These are phyloP conservation scores for Campoletis sonorensis DNA, from an alignment of 1,140 invertebrate species.

Conservation along the genomic window DNA sequence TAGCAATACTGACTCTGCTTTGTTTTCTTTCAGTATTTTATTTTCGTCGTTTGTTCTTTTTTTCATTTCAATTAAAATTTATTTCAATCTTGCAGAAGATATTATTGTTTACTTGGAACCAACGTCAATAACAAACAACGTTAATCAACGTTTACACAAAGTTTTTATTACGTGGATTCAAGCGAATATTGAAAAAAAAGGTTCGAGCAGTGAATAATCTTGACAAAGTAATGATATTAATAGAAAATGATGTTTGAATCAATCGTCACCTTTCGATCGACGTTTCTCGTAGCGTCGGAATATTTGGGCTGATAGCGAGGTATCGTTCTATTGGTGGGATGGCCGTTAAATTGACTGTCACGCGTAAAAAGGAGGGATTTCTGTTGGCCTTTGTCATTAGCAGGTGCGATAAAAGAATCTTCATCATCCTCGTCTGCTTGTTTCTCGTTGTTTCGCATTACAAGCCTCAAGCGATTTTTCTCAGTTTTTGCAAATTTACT, in stretches of 20 bases:
- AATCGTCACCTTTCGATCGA: slow-evolving; percentile 32
- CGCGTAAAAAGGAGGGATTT: background rate
- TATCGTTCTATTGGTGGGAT: slow-evolving; percentile 22
- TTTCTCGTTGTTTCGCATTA: slow-evolving; percentile 57
- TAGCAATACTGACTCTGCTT: slow-evolving; percentile 11
- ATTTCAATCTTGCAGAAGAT: background rate
- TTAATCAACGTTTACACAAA: too few relatives aligned
- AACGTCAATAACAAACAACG: too few relatives aligned
- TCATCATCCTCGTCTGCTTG: slow-evolving; percentile 57
- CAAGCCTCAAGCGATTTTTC: slow-evolving; percentile 64
- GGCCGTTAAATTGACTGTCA: background rate
- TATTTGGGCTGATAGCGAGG: slow-evolving; percentile 35
- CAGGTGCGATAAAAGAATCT: background rate
- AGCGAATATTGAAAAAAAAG: too few relatives aligned
- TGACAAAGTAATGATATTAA: too few relatives aligned
- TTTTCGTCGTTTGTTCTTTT: too few relatives aligned
- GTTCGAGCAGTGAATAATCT: too few relatives aligned
- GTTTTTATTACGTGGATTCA: too few relatives aligned
- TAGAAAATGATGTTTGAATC: background rate
- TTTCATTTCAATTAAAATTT: background rate
- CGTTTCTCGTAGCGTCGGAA: slow-evolving; percentile 26
- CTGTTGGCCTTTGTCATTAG: background rate
- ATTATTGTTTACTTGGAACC: background rate
- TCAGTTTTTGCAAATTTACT: slow-evolving; percentile 69
- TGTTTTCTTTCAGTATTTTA: slow-evolving; percentile 11